Base-by-base conservation (phyloP, 1,140 invertebrate genomes). In the Drosophila eugracilis region DNA sequence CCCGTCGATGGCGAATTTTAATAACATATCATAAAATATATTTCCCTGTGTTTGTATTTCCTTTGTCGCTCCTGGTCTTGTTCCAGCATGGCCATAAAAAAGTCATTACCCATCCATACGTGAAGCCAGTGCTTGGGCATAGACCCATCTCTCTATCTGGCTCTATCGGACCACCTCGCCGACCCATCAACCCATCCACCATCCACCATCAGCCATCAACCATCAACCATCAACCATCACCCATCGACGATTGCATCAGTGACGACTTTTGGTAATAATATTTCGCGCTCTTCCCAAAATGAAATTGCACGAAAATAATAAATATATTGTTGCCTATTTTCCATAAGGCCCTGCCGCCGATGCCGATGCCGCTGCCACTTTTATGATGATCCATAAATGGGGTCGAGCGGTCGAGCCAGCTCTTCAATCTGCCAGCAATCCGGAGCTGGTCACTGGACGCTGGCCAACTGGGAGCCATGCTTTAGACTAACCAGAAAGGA, bases 11-110 rank as follows among this genome's bases (percentile, higher is more conserved):
- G 28, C 57, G 76, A 83, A 83, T 90, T 90, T 90, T 90, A 90
- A 90, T 90, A 90, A 86, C 86, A 83, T 83, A 72, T 75, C 88
- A 90, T 90, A 86, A 90, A 90, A 84, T 88, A 88, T 86, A 86
- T 32, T 2, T 85, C 41, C 62, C 71, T 72, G 76, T 80, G 34
- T 49, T 58, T 66, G 57, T 66, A 17, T 57, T 36, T 44, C 32
- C 26, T 41, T 22, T n/a, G 17, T 12, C 36, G 21, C 37, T 22
- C 2, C n/a, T 36, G 17, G 28, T 62, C 59, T 48, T 66, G 62
- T 48, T 49, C 49, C 63, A 36, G 85, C 71, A 89, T 60, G 73
- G 73, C 67, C 75, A 90, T 90, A 90, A 90, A 90, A 90, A 90
- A 90, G 74, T 78, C 83, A 90, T 90, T 90, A 89, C 83, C 80